phyloP scores from a whole-genome alignment of 2,888 invertebrate genomes.

The Tiliacea aurago region DNA sequence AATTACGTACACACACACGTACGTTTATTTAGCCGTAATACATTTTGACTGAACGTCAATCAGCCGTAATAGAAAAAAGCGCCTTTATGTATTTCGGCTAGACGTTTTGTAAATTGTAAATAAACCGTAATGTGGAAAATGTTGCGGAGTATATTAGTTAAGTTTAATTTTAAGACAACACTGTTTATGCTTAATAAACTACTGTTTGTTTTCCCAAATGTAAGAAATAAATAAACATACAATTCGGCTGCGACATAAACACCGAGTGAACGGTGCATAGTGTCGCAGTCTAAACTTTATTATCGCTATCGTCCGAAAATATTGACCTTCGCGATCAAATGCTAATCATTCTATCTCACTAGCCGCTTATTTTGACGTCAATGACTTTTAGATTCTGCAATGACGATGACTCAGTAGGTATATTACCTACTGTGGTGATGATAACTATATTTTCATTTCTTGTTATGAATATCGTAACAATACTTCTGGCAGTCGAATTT shows the following conservation, averaged over 20 bases:
- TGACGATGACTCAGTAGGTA: background rate
- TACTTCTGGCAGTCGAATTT: background rate
- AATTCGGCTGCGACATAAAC: background rate
- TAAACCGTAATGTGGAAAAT: no score
- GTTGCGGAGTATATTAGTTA: no score
- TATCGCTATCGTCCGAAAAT: background rate
- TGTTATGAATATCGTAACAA: constrained; percentile 11
- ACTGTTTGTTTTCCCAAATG: no score
- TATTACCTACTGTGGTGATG: background rate
- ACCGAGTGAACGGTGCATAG: background rate
- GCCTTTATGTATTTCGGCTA: no score
- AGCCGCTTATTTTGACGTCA: constrained; percentile 5
- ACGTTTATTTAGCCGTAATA: no score
- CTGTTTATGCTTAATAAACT: no score
- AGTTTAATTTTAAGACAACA: no score
- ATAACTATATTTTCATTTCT: background rate
- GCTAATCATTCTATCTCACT: constrained; percentile 11
- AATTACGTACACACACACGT: no score
- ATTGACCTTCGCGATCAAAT: constrained; percentile 26
- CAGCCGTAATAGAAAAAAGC: no score
- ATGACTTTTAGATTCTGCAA: background rate
- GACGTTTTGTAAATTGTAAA: no score
- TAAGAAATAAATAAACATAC: no score
- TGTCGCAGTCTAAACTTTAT: background rate
- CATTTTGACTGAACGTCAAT: no score